Conservation (phyloP, 2,797 vertebrate genomes). For the Lutra lutra region DNA sequence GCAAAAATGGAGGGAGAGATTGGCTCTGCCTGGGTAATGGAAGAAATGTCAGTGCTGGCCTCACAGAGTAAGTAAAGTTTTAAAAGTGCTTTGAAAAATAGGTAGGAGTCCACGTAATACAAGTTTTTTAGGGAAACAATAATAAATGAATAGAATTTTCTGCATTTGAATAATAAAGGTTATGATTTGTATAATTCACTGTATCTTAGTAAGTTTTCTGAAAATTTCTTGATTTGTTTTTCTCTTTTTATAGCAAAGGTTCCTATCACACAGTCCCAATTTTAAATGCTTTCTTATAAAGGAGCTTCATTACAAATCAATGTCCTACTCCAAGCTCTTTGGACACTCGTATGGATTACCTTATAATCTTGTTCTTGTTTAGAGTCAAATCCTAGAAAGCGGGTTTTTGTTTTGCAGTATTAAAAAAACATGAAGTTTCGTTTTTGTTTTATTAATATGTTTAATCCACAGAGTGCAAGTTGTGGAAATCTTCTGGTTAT, state of each 20-base stretch:
- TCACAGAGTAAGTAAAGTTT: not conserved
- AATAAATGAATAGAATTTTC: not conserved
- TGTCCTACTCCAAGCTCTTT: slow-evolving; percentile 15
- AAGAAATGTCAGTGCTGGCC: not conserved
- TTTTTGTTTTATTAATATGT: not conserved
- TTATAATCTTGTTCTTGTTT: not conserved
- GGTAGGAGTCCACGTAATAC: not conserved
- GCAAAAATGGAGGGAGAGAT: not conserved
- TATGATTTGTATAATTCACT: slow-evolving; percentile 19
- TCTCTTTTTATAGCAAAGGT: slow-evolving; percentile 7
- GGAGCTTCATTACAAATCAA: not conserved
- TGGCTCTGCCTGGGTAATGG: not conserved
- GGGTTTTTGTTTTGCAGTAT: not conserved
- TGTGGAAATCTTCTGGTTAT: not conserved
- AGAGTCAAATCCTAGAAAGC: not conserved
- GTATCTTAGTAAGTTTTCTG: not conserved
- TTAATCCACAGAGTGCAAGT: not conserved
- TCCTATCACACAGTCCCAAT: not conserved
- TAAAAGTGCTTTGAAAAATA: not conserved
- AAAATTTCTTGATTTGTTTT: not conserved
- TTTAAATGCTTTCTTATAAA: slow-evolving; percentile 28
- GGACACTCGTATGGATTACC: not conserved
- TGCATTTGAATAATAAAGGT: not conserved
- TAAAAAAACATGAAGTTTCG: not conserved
- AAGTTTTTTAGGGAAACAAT: not conserved